Base-by-base conservation (phyloP, 2,797 vertebrate species). In the Harpagifer antarcticus region DNA sequence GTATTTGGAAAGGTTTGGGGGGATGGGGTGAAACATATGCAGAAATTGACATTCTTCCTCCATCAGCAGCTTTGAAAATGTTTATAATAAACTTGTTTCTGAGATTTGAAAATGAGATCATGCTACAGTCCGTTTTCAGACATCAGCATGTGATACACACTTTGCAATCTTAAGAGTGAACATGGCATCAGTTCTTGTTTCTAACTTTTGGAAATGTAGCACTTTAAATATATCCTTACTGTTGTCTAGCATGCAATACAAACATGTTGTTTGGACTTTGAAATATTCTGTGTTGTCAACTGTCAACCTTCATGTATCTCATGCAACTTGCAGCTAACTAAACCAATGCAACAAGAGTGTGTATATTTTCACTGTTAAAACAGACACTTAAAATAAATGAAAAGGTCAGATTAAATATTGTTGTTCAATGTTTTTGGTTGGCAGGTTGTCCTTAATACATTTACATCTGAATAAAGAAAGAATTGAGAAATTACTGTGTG, bases 281-380 rank as follows among this genome's bases (percentile, higher is more conserved):
- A 60, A 62, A 71, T 53, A 75, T 58, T 64, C 73, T 17, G 50
- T 84, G 71, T 37, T 37, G 33, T 37, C 58, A 82, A 81, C 42
- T 78, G 17, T 68, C 42, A 78, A 77, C 68, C 68, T 81, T 81
- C 8, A 70, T 64, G 50, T 85, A 84, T 82, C 50, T 84, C 85
- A 89, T 83, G 84, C 88, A 90, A 65, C 72, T 82, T 84, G 56
- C 54, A 88, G 87, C 82, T 88, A 80, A 89, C 27, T 27, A 27
- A 27, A 27, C 86, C 85, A 89, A 79, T 61, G 77, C 71, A 84
- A 89, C 82, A 82, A 89, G 86, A 82, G 67, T 78, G 49, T 81
- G 60, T 85, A 75, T 68, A 76, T 31, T 80, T 84, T 89, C 73
- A 82, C 82, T 81, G 74, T 72, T 61, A 63, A 37, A 79, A 79